Conservation (phyloP, 2,797 vertebrate species). For the Sebastes taczanowskii region DNA sequence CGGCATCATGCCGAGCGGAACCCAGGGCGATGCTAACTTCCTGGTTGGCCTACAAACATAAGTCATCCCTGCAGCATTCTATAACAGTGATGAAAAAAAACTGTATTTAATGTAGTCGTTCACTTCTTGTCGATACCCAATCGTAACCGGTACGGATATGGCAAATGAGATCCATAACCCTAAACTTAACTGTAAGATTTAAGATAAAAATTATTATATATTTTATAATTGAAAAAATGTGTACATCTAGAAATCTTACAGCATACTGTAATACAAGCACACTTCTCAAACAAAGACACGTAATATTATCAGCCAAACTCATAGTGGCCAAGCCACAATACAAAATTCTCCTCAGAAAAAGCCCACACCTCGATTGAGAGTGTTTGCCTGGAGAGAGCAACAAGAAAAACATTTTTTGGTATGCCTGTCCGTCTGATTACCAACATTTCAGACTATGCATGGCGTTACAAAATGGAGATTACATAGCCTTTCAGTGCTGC, state of each 20-base stretch:
- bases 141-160: background rate
- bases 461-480: constrained; percentile 33
- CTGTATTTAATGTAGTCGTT: background rate
- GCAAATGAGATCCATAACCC: background rate
- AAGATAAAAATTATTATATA: background rate
- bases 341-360: background rate
- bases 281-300: background rate
- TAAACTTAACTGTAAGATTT: background rate
- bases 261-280: background rate
- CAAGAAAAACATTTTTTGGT: background rate
- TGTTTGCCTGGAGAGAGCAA: background rate
- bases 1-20: too few relatives aligned
- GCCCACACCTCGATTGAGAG: background rate
- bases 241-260: background rate
- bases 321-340: background rate
- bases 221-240: background rate
- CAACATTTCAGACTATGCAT: constrained; percentile 12
- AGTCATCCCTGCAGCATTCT: too few relatives aligned
- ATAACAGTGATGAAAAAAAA: background rate
- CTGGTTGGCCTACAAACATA: too few relatives aligned
- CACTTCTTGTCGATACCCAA: background rate
- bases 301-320: background rate
- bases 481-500: constrained; percentile 25
- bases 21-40: too few relatives aligned
- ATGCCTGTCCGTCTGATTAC: constrained; percentile 32